Evolutionary conservation across 2,797 vertebrate genomes (phyloP), one percentile per base, ranked within the genome.

Genomic region (Scleropages formosus): DNA sequence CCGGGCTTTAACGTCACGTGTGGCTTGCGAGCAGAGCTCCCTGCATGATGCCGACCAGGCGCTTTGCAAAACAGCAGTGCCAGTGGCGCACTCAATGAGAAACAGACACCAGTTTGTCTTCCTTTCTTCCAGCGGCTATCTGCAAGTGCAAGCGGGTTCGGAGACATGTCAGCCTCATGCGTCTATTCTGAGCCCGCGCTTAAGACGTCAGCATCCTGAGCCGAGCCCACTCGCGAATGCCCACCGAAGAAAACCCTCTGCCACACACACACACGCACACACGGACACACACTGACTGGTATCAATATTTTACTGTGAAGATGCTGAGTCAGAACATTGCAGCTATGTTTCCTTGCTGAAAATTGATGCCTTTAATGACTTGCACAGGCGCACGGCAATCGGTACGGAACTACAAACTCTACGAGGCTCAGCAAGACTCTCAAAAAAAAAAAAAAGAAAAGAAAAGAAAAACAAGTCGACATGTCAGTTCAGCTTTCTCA

Each of bases 201-300:
- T 78, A 75, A 82, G 77, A 78, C 72, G 67, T 82, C 77, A 76
- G 74, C 72, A 26, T 15, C 39, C 59, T 76, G 76, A 51, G 59
- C 20, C 68, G 70, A 20, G 15, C 68, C 10, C 67, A 15, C 64
- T 7, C 47, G 12, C 22, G 4, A 18, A n/a, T n/a, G n/a, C n/a
- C n/a, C n/a, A n/a, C n/a, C n/a, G n/a, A n/a, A n/a, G n/a, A n/a
- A n/a, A n/a, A n/a, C n/a, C n/a, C n/a, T n/a, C n/a, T 13, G 20
- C 27, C 68, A 18, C 51, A 20, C 16, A 15, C 69, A 4, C 20
- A 11, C 22, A 12, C 59, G 22, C 13, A 11, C 49, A 31, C 68
- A 56, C 11, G 11, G 24, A 24, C 24, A 6, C 49, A 27, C 49
- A 18, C 49, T 56, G 24, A 58, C 31, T 63, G 59, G 53, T 68